phyloP scores from a whole-genome alignment of 2,113 vertebrate species.

The Rhagologus leucostigma region DNA sequence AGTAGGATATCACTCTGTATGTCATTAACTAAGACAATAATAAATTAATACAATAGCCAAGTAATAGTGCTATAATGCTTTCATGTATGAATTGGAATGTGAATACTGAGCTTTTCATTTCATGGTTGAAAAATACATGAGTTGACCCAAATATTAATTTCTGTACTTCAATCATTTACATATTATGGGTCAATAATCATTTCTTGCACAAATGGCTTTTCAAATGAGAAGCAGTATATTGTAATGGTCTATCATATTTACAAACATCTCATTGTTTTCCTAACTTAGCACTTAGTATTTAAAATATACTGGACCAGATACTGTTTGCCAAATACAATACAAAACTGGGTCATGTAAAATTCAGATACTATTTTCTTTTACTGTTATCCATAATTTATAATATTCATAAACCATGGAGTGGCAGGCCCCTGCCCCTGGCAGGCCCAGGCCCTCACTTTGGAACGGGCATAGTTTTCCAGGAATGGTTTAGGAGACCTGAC shows the following conservation, averaged over 20 bases:
- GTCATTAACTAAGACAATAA: constrained; percentile 71
- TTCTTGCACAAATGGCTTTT: constrained; percentile 76
- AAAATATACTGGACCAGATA: constrained; percentile 35
- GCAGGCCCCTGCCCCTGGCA: background rate
- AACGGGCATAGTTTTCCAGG: background rate
- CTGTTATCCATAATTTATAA: constrained; percentile 25
- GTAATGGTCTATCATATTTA: constrained; percentile 72
- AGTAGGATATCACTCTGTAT: background rate
- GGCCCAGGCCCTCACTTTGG: background rate
- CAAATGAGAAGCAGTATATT: constrained; percentile 74
- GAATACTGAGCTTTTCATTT: constrained; percentile 76
- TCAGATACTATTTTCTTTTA: constrained; percentile 28
- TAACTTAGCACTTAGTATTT: constrained; percentile 40
- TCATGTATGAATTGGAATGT: constrained; percentile 72
- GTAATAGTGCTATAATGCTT: constrained; percentile 61
- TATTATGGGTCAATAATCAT: constrained; percentile 77
- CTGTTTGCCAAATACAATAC: constrained; percentile 29
- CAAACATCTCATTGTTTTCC: constrained; percentile 66
- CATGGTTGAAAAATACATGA: constrained; percentile 78
- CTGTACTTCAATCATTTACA: constrained; percentile 74
- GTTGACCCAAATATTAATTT: constrained; percentile 81
- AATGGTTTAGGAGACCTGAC: background rate
- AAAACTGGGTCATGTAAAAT: constrained; percentile 37
- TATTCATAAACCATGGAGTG: background rate
- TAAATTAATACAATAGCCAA: constrained; percentile 70